Conservation (phyloP, 2,888 invertebrate species). For the Drosophila fungiperda region DNA sequence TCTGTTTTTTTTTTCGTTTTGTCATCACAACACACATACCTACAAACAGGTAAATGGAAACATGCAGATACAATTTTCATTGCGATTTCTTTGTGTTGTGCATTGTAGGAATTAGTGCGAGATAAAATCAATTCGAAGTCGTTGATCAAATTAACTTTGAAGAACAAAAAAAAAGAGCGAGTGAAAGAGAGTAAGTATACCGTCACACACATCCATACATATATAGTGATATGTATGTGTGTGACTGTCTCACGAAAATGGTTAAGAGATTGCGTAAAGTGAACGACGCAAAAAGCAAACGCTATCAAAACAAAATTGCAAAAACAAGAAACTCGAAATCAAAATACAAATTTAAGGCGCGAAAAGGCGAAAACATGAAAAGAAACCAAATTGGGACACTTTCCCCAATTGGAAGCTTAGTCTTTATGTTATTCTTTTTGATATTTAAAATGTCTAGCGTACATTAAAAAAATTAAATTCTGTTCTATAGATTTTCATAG, state of each 20-base stretch:
- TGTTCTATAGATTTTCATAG: not conserved
- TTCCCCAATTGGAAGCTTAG: not conserved
- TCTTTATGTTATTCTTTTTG: not conserved
- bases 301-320: conserved; percentile 64
- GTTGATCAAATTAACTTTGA: conserved; percentile 14
- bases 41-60: not conserved
- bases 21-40: not conserved
- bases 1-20: conserved; percentile 24
- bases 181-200: conserved; percentile 1
- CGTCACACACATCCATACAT: not conserved
- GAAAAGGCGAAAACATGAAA: conserved; percentile 28
- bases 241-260: conserved; percentile 22
- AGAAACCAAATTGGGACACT: not conserved
- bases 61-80: not conserved
- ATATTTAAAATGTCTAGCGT: not conserved
- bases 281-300: conserved; percentile 46
- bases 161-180: not conserved
- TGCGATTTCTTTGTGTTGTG: conserved; percentile 3
- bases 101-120: conserved; percentile 4
- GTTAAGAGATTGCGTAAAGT: conserved; percentile 33
- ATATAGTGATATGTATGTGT: not conserved
- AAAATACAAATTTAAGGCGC: conserved; percentile 36
- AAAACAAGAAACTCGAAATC: conserved; percentile 36
- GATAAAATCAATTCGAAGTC: conserved; percentile 22
- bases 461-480: not conserved